These are phyloP conservation scores for Sula dactylatra DNA, from an alignment of 2,113 vertebrate genomes.

Conservation along the genomic window DNA sequence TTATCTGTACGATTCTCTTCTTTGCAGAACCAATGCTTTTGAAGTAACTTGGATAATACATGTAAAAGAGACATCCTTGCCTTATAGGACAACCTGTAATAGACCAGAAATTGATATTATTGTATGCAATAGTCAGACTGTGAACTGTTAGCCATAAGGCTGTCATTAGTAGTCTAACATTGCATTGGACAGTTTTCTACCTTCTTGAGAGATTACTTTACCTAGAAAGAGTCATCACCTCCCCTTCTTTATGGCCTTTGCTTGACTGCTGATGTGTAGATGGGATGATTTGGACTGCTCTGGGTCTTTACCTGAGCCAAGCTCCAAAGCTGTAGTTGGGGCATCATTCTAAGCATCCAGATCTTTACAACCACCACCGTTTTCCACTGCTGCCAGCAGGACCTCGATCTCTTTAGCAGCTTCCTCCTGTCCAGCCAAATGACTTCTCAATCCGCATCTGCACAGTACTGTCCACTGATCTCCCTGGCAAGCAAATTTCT, in stretches of 20 bases:
- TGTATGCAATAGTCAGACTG: neutral
- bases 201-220: neutral
- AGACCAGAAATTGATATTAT: neutral
- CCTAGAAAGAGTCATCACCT: neutral
- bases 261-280: no score
- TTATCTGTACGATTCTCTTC: neutral
- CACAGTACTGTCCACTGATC: neutral
- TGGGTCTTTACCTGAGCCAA: neutral
- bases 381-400: neutral
- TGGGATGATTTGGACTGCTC: neutral
- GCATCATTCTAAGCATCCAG: neutral
- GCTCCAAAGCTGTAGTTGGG: neutral
- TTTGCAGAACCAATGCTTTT: neutral
- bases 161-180: neutral
- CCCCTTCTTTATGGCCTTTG: neutral
- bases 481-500: constrained; percentile 42
- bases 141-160: neutral
- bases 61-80: neutral
- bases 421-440: neutral
- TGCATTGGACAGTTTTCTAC: neutral
- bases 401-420: neutral
- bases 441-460: neutral
- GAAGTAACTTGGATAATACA: neutral
- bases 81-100: neutral
- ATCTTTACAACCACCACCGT: neutral